Evolutionary conservation across 2,888 invertebrate species (phyloP).

Genomic region (Neoscelio sp.): DNA sequence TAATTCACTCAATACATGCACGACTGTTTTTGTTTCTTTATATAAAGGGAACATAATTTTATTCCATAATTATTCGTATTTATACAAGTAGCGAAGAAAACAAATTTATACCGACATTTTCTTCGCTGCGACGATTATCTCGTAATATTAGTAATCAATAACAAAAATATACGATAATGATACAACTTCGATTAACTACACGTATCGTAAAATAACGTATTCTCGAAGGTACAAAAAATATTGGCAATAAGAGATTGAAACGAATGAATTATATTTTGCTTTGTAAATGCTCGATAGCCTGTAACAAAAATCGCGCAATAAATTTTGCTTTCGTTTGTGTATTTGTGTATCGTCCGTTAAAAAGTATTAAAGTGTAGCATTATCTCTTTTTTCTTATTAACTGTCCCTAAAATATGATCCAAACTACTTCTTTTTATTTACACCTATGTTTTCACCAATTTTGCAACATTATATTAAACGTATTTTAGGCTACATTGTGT

Average conservation of each 20-base stretch:
- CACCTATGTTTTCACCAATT: constrained; percentile 66
- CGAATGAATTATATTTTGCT: constrained; percentile 51
- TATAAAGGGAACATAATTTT: constrained; percentile 67
- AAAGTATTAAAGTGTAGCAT: constrained; percentile 68
- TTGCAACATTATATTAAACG: constrained; percentile 63
- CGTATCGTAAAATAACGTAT: constrained; percentile 58
- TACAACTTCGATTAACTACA: constrained; percentile 65
- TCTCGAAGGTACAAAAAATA: constrained; percentile 61
- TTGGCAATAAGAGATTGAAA: constrained; percentile 60
- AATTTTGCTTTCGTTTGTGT: constrained; percentile 56
- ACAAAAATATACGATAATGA: constrained; percentile 68
- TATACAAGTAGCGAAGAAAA: constrained; percentile 65
- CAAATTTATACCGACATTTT: constrained; percentile 64
- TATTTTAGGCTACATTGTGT: constrained; percentile 63
- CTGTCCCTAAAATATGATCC: constrained; percentile 66
- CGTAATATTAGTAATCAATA: constrained; percentile 68
- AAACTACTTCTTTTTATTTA: constrained; percentile 67
- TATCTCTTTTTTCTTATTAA: constrained; percentile 54
- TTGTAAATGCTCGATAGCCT: constrained; percentile 35
- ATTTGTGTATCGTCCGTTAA: constrained; percentile 51
- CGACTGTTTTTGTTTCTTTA: constrained; percentile 47
- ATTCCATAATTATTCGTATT: constrained; percentile 52
- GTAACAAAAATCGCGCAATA: constrained; percentile 61
- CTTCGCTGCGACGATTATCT: constrained; percentile 63
- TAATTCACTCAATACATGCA: constrained; percentile 63